Evolutionary conservation across 2,113 vertebrate genomes (phyloP), one percentile per base, ranked within the genome.

Genomic region (Romanogobio albipinnatus): DNA sequence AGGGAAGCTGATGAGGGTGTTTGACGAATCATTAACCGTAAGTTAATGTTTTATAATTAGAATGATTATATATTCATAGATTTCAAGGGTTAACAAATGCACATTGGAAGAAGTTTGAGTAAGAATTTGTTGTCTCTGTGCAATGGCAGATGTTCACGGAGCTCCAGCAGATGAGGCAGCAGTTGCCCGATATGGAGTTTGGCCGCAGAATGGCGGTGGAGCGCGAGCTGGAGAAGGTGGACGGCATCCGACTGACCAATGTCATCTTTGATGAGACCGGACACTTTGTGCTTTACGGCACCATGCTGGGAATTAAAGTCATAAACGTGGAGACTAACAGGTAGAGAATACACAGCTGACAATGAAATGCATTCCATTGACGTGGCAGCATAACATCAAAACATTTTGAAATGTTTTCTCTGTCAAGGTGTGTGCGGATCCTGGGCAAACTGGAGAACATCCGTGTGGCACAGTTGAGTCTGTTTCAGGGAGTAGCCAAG

Each of bases 161-260:
- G 92, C 91, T 99, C 87, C 97, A 99, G 90, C 98, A 99, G 92
- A 99, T 99, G 98, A 95, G 96, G 76, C 98, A 98, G 84, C 98
- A 99, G 76, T 94, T 99, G n/a, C 98, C 98, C 4, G 97, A 99
- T 91, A 98, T 99, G 98, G 98, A 99, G 92, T 99, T 99, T 85
- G 98, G 98, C 24, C 93, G 97, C 61, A 94, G 98, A 75, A 99
- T 99, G 97, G 98, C 98, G 9, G 96, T 97, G 87, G 98, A 99
- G 89, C 92, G 98, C 83, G 98, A 99, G 79, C 90, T 99, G 89
- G 98, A 99, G 92, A 99, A 99, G 89, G 96, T 98, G 91, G 97
- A 99, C 76, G 97, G 95, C 43, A 96, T 98, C 76, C 95, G 97
- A 49, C 93, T 99, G 87, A 95, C 97, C 66, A 99, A 97, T 86